Evolutionary conservation across 2,888 invertebrate genomes (phyloP).

Genomic region (Lepeophtheirus nordmannii): DNA sequence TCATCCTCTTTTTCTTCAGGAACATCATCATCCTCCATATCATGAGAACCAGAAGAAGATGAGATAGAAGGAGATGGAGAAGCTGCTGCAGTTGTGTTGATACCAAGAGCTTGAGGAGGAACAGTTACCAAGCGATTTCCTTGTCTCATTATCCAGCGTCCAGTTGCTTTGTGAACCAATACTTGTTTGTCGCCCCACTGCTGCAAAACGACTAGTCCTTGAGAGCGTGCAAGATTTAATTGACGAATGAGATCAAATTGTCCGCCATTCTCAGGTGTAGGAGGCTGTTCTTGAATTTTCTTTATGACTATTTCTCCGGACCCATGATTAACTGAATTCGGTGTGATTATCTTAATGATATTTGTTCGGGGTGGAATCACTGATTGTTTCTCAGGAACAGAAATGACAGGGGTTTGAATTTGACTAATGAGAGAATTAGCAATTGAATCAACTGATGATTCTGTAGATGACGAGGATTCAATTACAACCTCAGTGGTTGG

Average conservation of each 20-base stretch:
- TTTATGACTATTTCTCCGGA: not conserved
- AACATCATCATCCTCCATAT: not conserved
- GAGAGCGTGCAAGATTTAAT: constrained; percentile 18
- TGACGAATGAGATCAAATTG: constrained; percentile 21
- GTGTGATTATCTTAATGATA: constrained; percentile 3
- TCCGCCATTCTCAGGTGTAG: too few relatives aligned
- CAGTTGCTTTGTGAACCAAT: constrained; percentile 22
- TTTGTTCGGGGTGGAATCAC: not conserved
- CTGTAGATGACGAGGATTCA: not conserved
- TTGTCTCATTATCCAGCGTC: constrained; percentile 22
- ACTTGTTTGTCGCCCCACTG: constrained; percentile 23
- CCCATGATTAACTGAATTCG: not conserved
- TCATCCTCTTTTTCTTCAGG: not conserved
- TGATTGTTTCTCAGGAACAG: not conserved
- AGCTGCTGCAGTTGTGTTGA: not conserved
- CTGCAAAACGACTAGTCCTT: constrained; percentile 18
- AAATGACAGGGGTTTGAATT: constrained; percentile 10
- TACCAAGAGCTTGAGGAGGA: constrained; percentile 20
- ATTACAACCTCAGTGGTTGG: not conserved
- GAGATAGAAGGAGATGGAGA: not conserved
- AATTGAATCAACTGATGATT: constrained; percentile 8
- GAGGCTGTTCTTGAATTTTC: not conserved
- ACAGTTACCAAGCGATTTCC: constrained; percentile 20
- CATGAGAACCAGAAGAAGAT: not conserved
- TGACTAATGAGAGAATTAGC: constrained; percentile 19